These are phyloP conservation scores for Spheniscus mendiculus DNA, from an alignment of 2,113 vertebrate species.

Conservation along the genomic window DNA sequence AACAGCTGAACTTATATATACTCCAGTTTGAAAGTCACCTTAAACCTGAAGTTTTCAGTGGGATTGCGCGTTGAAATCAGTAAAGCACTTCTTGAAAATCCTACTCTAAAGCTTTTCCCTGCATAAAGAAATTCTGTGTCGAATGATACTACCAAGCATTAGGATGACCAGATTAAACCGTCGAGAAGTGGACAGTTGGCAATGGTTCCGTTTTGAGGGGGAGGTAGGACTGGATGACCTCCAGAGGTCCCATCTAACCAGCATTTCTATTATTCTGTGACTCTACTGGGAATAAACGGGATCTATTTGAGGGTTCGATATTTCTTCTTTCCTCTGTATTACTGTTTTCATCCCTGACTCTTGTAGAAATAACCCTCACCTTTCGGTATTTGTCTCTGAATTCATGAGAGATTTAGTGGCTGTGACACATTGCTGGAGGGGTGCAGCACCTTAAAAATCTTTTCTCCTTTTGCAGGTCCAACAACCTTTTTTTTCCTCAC, in stretches of 20 bases:
- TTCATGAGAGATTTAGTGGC: background rate
- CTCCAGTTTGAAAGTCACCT: background rate
- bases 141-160: background rate
- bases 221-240: background rate
- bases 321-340: background rate
- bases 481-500: conserved; percentile 70
- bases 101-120: background rate
- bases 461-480: conserved; percentile 71
- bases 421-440: background rate
- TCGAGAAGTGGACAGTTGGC: background rate
- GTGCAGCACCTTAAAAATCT: background rate
- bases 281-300: background rate
- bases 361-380: background rate
- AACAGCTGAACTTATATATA: background rate
- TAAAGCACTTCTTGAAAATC: background rate
- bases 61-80: background rate
- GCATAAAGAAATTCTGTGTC: background rate
- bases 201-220: background rate
- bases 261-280: background rate
- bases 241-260: background rate
- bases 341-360: background rate
- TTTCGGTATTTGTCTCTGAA: background rate
- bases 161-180: background rate
- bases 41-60: background rate
- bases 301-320: background rate